These are phyloP conservation scores for Geophilus truncorum DNA, from an alignment of 2,888 invertebrate genomes.

Conservation along the genomic window DNA sequence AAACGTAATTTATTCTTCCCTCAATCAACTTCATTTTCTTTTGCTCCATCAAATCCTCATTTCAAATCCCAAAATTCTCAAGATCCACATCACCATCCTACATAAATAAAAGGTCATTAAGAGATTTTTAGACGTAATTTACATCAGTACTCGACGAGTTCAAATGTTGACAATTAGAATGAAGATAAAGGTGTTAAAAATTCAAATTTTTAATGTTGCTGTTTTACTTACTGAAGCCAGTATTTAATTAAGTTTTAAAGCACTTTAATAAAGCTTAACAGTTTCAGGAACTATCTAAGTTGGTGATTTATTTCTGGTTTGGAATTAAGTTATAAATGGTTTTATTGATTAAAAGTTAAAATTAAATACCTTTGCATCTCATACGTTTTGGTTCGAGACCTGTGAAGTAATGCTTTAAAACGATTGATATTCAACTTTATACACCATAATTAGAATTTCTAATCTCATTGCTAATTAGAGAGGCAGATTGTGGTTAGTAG, in stretches of 20 bases:
- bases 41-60: neutral
- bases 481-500: too few species aligned
- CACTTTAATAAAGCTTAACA: too few species aligned
- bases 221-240: too few species aligned
- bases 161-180: too few species aligned
- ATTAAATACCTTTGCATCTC: neutral
- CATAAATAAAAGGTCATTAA: neutral
- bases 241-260: too few species aligned
- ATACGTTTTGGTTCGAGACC: neutral
- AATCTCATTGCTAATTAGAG: too few species aligned
- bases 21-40: conserved; percentile 5
- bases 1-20: neutral
- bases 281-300: too few species aligned
- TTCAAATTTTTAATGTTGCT: too few species aligned
- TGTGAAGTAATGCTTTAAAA: neutral
- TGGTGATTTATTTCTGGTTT: too few species aligned
- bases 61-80: neutral
- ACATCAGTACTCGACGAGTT: neutral
- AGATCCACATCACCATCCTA: neutral
- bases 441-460: too few species aligned
- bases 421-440: too few species aligned
- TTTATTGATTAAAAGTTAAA: neutral
- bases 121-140: neutral
- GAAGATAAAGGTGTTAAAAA: too few species aligned
- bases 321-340: neutral